phyloP scores from a whole-genome alignment of 2,888 invertebrate genomes.

The Drosophila subsilvestris region DNA sequence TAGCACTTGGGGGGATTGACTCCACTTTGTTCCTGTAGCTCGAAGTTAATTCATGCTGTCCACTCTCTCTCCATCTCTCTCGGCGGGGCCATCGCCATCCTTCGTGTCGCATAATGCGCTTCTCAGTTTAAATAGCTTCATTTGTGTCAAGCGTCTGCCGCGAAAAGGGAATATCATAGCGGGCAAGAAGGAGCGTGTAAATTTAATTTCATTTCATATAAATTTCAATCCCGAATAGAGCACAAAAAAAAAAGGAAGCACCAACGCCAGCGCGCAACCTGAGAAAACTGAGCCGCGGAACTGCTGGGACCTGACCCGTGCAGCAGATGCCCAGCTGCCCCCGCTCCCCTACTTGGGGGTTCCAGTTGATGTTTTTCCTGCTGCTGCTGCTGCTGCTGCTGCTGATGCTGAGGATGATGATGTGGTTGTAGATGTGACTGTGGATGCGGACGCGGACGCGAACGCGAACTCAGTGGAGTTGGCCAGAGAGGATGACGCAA shows the following conservation, averaged over 20 bases:
- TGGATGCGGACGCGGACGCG: neutral
- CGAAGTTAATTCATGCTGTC: neutral
- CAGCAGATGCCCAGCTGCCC: constrained; percentile 1
- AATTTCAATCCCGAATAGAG: constrained; percentile 32
- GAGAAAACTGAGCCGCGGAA: constrained; percentile 24
- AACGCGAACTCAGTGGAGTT: too few relatives aligned
- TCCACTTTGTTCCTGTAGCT: neutral
- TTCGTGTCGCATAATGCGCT: constrained; percentile 28
- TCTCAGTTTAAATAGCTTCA: constrained; percentile 38
- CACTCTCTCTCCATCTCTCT: neutral
- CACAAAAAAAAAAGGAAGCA: constrained; percentile 1
- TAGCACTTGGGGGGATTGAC: neutral
- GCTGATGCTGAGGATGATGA: neutral
- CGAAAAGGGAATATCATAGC: constrained; percentile 1
- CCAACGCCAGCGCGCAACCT: constrained; percentile 7
- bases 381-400: neutral
- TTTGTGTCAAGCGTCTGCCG: constrained; percentile 18
- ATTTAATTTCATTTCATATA: constrained; percentile 51
- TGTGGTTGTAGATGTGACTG: constrained; percentile 14
- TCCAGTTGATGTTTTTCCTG: neutral
- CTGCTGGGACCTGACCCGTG: constrained; percentile 17
- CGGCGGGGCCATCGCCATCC: neutral
- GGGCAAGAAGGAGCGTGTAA: constrained; percentile 21
- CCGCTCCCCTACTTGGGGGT: neutral
- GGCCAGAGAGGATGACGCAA: constrained; percentile 46